Base-by-base conservation (phyloP, 2,888 invertebrate genomes). In the Cybosia mesomella region DNA sequence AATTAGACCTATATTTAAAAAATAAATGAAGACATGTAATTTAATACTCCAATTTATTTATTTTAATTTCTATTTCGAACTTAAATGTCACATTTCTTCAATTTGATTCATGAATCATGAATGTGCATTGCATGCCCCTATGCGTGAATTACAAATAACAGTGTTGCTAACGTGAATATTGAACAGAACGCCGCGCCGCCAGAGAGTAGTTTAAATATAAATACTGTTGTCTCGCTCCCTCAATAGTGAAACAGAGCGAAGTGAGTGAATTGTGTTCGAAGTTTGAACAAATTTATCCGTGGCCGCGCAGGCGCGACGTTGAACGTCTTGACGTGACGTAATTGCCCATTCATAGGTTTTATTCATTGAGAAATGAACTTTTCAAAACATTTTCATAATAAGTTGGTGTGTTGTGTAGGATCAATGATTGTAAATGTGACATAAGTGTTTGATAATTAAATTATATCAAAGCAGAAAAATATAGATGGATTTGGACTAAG, bases 331-430 rank as follows among this genome's bases (percentile, higher is more conserved):
- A 90, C 89, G 93, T 94, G 94, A 95, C 94, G 95, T 95, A 94
- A 94, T 93, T 92, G 89, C 89, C 91, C 95, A 95, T 95, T 95
- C 95, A 95, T 95, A 90, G 89, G 92, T 95, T 93, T 92, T 92
- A 90, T 92, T 94, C 94, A 93, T 93, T 94, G 88, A 84, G 86
- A 85, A 87, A 89, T 85, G 80, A 85, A 84, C 84, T 85, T 87
- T 87, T 83, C 88, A 87, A 87, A 89, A 89, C 88, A 90, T 89
- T 89, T 88, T 87, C 88, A 87, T 87, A 87, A 87, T 83, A 77
- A 83, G 87, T 86, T 83, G 85, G 85, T 85, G 88, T 89, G 86
- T 83, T 75, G 63, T 70, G 36, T 58, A 64, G 36, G 65, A 63
- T 65, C 71, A 66, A 72, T 76, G 68, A 68, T 76, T 71, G 66